Evolutionary conservation across 1,140 invertebrate species (phyloP), one percentile per base, ranked within the genome.

Genomic region (Camponotus vicinus): DNA sequence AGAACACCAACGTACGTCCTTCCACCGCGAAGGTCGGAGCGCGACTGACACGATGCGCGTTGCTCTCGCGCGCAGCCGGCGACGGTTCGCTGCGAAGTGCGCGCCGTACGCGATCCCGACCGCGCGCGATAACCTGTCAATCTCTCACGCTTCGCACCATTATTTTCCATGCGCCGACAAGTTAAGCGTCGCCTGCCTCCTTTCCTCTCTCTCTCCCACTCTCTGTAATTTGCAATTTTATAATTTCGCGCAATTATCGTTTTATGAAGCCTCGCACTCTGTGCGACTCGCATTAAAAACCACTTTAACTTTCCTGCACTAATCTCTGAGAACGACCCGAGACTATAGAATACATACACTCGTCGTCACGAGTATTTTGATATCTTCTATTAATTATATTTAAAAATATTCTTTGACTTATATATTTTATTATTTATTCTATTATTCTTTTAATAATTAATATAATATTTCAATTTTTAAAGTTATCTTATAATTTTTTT

Each of bases 41-140:
- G 77, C 88, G 77, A 92, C 92, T 92, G 92, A 91, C 63, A 78
- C 15, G 67, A 73, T 73, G 64, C 27, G 57, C 37, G 66, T 45
- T 52, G 57, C 66, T 13, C 57, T 77, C 83, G 59, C 57, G 79
- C 79, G 67, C 69, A 52, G 27, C 70, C 45, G 37, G 52, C 57
- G 57, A 45, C 52, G 32, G 27, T 45, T 9, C 45, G 27, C 21
- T 27, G 59, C 27, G 42, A 42, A 64, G 61, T 70, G 61, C 42
- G 63, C 73, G 63, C 64, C 64, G 83, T 32, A 7, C 37, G 4
- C 63, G 15, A 52, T 52, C 80, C 45, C 63, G 63, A 49, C 73
- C 75, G 78, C 86, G 40, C 76, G 40, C n/a, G 34, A 67, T 69
- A 27, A 83, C 79, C 69, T 83, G 55, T 83, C 79, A 63, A 83